Evolutionary conservation across 2,797 vertebrate species (phyloP).

Genomic region (Tragelaphus eurycerus): DNA sequence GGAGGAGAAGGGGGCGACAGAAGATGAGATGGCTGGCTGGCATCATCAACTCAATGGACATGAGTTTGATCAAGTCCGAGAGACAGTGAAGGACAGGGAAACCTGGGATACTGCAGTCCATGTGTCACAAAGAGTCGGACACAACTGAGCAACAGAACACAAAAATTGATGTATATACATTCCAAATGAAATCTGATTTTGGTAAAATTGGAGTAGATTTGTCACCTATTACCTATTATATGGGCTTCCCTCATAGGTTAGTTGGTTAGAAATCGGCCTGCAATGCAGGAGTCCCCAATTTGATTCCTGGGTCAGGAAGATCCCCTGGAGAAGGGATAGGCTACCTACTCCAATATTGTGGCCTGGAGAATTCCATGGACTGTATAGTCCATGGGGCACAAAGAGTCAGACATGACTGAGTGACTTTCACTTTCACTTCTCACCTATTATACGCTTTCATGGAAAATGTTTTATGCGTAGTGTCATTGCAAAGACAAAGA

Average conservation of each 20-base stretch:
- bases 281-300: not conserved
- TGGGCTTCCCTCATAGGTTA: not conserved
- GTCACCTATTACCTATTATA: not conserved
- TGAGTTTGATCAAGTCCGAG: not conserved
- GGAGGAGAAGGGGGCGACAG: not conserved
- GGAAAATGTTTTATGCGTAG: not conserved
- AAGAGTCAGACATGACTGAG: not conserved
- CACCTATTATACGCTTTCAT: not conserved
- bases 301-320: not conserved
- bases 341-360: not conserved
- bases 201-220: slow-evolving; percentile 7
- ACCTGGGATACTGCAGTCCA: not conserved
- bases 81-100: not conserved
- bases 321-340: not conserved
- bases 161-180: not conserved
- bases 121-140: not conserved
- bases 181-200: slow-evolving; percentile 2
- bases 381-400: not conserved
- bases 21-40: not conserved
- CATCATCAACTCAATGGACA: not conserved
- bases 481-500: not conserved
- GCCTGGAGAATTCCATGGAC: not conserved
- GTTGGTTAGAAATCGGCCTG: not conserved
- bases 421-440: not conserved
- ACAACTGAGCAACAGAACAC: not conserved